Base-by-base conservation (phyloP, 1,140 invertebrate genomes). In the Magallana angulata region DNA sequence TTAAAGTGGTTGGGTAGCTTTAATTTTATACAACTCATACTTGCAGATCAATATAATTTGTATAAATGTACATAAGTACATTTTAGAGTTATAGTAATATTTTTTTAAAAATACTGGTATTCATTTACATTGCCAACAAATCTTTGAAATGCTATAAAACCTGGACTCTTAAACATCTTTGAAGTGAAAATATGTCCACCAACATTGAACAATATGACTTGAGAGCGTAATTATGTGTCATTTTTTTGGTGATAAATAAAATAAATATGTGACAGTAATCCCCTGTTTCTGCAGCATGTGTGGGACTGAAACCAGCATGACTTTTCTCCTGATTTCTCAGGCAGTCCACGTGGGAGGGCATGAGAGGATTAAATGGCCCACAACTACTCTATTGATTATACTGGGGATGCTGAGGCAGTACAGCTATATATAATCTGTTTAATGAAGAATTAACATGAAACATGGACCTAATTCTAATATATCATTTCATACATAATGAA, bases 291-390 rank as follows among this genome's bases (percentile, higher is more conserved):
- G 64, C 18, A 18, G 64, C 9, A 5, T 68, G 18, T 76, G 24
- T 30, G 68, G 68, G 68, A 76, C 68, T 7, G 3, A 12, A 30
- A 30, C 36, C 36, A 30, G 68, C 24, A 68, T 16, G 12, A 18
- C 12, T 76, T 30, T 11, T 76, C 60, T 62, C 14, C 60, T 12
- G 60, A 62, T 12, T 12, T 62, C 60, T 62, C 60, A 71, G 64
- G 36, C 64, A 11, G 30, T 9, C 64, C 68, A 12, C 11, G 24
- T 76, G 68, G 68, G 68, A 76, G 24, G 30, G 24, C 68, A 4
- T 36, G 68, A 11, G 24, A 76, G 18, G 68, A 76, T 76, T 76
- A 76, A 76, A 76, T 76, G 68, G 24, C 68, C 24, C 36, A 30
- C 68, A 24, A 11, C 68, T 12, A 48, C 36, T 30, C 68, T 76